Conservation (phyloP, 2,113 vertebrate genomes). For the Spermophilus dauricus region DNA sequence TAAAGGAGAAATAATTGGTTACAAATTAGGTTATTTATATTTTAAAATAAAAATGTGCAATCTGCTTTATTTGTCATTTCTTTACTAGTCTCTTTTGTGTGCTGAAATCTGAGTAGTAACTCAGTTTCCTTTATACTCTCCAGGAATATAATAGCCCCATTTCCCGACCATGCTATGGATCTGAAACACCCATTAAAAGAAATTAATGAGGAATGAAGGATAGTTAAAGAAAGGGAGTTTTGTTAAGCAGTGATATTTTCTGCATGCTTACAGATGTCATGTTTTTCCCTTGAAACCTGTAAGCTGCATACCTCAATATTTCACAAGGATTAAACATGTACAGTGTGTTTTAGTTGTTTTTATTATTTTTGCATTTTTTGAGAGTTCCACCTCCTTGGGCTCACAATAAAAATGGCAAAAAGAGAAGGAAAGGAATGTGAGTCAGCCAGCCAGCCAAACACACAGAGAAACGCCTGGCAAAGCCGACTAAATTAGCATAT, state of each 20-base stretch:
- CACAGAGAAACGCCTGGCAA: slow-evolving; percentile 79
- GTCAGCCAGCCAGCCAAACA: slow-evolving; percentile 81
- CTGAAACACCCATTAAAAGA: slow-evolving; percentile 50
- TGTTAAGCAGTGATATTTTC: background rate
- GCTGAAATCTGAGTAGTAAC: slow-evolving; percentile 39
- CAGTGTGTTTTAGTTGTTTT: background rate
- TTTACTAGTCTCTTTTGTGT: slow-evolving; percentile 37
- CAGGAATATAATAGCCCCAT: slow-evolving; percentile 23
- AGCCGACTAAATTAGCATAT: slow-evolving; percentile 84
- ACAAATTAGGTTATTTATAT: slow-evolving; percentile 33
- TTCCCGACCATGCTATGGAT: background rate
- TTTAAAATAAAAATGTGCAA: slow-evolving; percentile 50
- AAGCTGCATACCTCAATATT: background rate
- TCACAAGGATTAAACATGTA: slow-evolving; percentile 44
- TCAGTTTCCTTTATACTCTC: slow-evolving; percentile 39
- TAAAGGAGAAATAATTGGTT: no score
- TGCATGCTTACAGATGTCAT: background rate
- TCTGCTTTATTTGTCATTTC: background rate
- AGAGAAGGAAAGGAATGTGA: slow-evolving; percentile 71
- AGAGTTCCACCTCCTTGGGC: slow-evolving; percentile 43
- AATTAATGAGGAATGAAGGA: slow-evolving; percentile 35
- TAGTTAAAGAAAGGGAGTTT: slow-evolving; percentile 13
- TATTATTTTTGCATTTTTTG: slow-evolving; percentile 47
- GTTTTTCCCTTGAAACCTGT: background rate
- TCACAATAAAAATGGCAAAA: slow-evolving; percentile 76